Evolutionary conservation across 2,113 vertebrate species (phyloP), one percentile per base, ranked within the genome.

Genomic region (Dunckerocampus dactyliophorus): DNA sequence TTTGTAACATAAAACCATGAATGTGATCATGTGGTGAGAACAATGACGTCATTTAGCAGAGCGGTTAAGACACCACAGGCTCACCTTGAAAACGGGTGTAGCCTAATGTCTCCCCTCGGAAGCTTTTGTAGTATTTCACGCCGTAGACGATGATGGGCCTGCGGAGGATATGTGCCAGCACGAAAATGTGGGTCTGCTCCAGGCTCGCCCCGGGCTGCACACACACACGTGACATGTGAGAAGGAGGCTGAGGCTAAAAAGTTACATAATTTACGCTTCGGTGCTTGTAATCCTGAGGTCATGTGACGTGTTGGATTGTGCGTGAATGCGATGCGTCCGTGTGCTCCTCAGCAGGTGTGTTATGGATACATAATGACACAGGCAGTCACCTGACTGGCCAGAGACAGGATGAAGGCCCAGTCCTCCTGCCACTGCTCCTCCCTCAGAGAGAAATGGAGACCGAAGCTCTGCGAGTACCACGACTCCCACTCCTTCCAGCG

Each of bases 81-180:
- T 93, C 90, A 98, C 97, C 97, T 95, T 99, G 97, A 91, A 98
- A 99, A 49, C 96, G 94, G 52, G 97, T 97, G 85, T 95, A 98
- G 77, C 96, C 96, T 85, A 98, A 88, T 57, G 95, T 96, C 90
- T 98, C 97, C 82, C 97, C 96, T 68, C 97, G 92, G 90, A 99
- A 99, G 92, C 95, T 99, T 90, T 99, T 99, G 80, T 97, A 98
- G 87, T 97, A 98, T 91, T 99, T 98, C 77, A 99, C 96, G 89
- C 95, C 97, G 89, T 99, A 99, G 84, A 98, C 97, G 88, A 99
- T 98, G 87, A 99, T 98, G 71, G 97, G 96, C 88, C 96, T 93
- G 85, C 97, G 94, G 84, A 99, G 96, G 88, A 99, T 98, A 89
- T 99, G 97, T 76, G 95, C 95, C 72, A 99, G 94, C 87, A 99